Percentiles rank a stretch among this genome's conserved stretches.
These are phyloP conservation scores for Parasteatoda tepidariorum DNA, from an alignment of 1,140 invertebrate species.

Conservation along the genomic window DNA sequence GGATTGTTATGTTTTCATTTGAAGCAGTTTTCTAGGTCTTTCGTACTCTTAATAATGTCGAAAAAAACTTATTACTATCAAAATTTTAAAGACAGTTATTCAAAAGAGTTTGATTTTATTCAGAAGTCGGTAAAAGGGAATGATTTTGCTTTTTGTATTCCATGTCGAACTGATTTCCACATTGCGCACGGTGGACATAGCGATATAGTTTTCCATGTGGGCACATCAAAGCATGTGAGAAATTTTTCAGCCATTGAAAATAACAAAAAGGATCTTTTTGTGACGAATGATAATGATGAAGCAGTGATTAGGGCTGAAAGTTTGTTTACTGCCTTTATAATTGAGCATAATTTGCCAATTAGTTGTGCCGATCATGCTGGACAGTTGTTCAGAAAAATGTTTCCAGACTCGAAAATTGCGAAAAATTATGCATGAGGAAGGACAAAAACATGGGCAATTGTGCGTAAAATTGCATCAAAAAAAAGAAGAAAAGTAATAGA, in stretches of 20 bases:
- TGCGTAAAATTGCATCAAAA: not conserved
- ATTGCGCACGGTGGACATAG: not conserved
- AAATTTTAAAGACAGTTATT: no score
- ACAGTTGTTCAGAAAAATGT: not conserved
- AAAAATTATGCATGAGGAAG: not conserved
- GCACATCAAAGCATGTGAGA: no score
- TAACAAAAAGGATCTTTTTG: no score
- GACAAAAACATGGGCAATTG: not conserved
- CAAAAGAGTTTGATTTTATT: not conserved
- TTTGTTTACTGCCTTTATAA: no score
- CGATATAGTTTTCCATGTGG: not conserved
- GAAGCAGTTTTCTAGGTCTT: no score
- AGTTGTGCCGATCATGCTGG: no score
- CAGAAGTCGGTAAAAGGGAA: not conserved
- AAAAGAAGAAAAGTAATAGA: no score
- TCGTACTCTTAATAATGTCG: no score
- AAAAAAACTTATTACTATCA: not conserved
- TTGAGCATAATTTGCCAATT: no score
- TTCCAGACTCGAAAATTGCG: not conserved
- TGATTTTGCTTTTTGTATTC: not conserved
- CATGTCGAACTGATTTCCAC: not conserved
- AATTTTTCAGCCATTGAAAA: no score
- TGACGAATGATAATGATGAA: no score
- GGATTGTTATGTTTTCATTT: no score
- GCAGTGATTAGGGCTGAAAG: not conserved